Evolutionary conservation across 2,797 vertebrate genomes (phyloP), one percentile per base, ranked within the genome.

Genomic region (Coilia nasus): DNA sequence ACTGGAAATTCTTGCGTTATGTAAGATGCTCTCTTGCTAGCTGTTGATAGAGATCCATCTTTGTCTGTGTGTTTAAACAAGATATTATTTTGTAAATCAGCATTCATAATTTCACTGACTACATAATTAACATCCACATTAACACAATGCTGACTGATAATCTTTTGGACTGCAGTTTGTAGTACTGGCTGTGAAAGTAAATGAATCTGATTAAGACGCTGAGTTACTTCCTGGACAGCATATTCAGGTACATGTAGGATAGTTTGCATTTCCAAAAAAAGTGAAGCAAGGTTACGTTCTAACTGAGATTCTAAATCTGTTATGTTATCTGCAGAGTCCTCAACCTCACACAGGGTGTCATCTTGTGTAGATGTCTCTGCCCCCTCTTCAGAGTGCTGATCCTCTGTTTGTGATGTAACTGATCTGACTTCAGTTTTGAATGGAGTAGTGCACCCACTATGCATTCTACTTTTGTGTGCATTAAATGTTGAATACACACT

Each of bases 1-100:
- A 82, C 35, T 19, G 80, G 81, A 85, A 85, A 85, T 64, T 85
- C 41, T 85, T 19, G 10, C 19, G 11, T 11, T 10, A 83, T 19
- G 46, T 86, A 86, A 21, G 64, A 86, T 86, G 4, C 35, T 64
- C 81, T 59, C 41, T 47, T 82, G 54, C 54, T 14, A 56, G 12
- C 12, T 56, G 54, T 56, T 56, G 54, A 56, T 23, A 46, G n/a
- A 47, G 44, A 82, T 2, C 25, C 47, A 19, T 17, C 54, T 19
- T 9, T 12, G 31, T 15, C 57, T 28, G 44, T n/a, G 41, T 62
- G 59, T 62, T 47, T 31, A 44, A 83, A 64, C 35, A 28, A 3
- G 31, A 82, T 12, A 7, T 41, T 21, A 15, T 81, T 81, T 47
- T 25, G 25, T 21, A 15, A 44, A 23, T 12, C 44, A 64, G 46